A percentile compares a stretch with the other conserved stretches of the same genome.
These are phyloP conservation scores for Monochamus saltuarius DNA, from an alignment of 1,140 invertebrate species.

Conservation along the genomic window DNA sequence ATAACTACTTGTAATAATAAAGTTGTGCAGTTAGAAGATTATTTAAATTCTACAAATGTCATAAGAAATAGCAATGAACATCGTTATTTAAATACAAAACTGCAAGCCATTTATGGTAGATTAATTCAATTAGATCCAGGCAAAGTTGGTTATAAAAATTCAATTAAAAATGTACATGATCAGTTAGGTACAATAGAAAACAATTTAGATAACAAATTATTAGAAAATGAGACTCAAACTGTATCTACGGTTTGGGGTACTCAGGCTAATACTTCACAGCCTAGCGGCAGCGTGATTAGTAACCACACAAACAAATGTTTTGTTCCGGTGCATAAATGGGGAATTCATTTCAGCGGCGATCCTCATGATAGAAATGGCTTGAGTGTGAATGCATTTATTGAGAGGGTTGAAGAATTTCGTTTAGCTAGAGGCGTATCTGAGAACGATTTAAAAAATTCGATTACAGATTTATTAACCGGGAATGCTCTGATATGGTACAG, in stretches of 20 bases:
- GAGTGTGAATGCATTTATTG: constrained; percentile 9
- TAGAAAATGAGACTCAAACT: neutral
- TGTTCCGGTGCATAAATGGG: constrained; percentile 12
- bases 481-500: neutral
- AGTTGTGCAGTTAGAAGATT: constrained; percentile 1
- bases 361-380: neutral
- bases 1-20: constrained; percentile 2
- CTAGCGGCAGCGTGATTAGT: neutral
- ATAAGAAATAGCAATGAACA: neutral
- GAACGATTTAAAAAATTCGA: neutral
- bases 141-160: neutral
- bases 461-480: neutral
- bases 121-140: neutral
- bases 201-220: constrained; percentile 1
- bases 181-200: constrained; percentile 1
- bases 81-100: constrained; percentile 1
- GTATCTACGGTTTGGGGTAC: neutral
- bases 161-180: constrained; percentile 5
- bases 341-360: neutral
- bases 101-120: constrained; percentile 3
- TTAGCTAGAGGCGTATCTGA: neutral
- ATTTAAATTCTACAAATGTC: neutral
- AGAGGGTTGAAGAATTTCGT: too few relatives aligned
- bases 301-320: neutral
- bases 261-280: neutral